Evolutionary conservation across 2,113 vertebrate species (phyloP).

Genomic region (Piprites chloris): DNA sequence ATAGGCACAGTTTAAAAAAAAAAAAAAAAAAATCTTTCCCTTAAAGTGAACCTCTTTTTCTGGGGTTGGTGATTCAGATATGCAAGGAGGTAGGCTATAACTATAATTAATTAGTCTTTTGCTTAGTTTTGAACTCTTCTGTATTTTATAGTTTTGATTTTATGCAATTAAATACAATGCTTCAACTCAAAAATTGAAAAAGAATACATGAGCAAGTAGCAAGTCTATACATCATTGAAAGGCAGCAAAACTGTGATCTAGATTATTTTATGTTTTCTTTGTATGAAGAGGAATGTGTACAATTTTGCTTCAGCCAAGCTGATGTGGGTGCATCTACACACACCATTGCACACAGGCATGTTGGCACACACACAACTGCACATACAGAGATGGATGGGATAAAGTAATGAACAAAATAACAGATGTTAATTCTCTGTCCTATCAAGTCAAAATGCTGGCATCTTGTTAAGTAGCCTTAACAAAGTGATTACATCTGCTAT

Average conservation of each 20-base stretch:
- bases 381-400: background rate
- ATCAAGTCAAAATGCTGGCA: background rate
- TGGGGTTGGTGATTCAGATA: background rate
- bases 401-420: background rate
- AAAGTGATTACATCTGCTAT: background rate
- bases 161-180: background rate
- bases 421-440: background rate
- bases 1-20: background rate
- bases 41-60: background rate
- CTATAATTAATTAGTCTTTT: background rate
- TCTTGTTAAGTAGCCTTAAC: background rate
- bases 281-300: background rate
- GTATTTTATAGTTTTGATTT: background rate
- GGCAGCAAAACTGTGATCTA: background rate
- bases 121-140: background rate
- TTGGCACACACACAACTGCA: background rate
- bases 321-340: background rate
- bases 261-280: background rate
- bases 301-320: background rate
- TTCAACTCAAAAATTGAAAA: background rate
- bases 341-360: background rate
- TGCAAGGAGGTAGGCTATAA: background rate
- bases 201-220: background rate
- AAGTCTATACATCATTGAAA: background rate
- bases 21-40: background rate